These are phyloP conservation scores for Bombylius discolor DNA, from an alignment of 2,888 invertebrate genomes.

Conservation along the genomic window DNA sequence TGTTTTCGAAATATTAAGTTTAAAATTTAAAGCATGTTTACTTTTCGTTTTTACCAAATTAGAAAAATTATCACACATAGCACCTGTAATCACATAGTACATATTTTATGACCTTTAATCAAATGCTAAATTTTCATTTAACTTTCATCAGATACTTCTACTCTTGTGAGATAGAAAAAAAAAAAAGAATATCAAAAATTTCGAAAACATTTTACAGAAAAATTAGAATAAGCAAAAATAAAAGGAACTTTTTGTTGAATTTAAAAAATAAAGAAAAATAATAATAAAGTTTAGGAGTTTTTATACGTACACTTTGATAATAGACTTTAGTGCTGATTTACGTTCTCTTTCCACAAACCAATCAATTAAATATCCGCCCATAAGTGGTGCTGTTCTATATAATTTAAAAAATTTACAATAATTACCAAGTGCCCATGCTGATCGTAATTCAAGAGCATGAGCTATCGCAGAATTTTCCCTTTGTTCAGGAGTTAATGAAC, in stretches of 20 bases:
- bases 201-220: background rate
- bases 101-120: no score
- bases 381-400: slow-evolving; percentile 78
- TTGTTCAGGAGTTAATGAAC: slow-evolving; percentile 62
- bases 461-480: slow-evolving; percentile 68
- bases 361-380: slow-evolving; percentile 94
- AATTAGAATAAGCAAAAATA: background rate
- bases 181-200: slow-evolving; percentile 8
- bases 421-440: slow-evolving; percentile 89
- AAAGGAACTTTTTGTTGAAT: slow-evolving; percentile 2
- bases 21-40: no score
- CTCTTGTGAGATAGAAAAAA: background rate
- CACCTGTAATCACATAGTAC: no score
- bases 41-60: no score
- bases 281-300: background rate
- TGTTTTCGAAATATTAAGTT: no score
- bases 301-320: slow-evolving; percentile 92
- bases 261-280: slow-evolving; percentile 1
- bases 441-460: slow-evolving; percentile 76
- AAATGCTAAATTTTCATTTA: no score
- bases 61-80: no score
- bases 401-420: slow-evolving; percentile 86
- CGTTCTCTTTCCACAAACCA: slow-evolving; percentile 96
- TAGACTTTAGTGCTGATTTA: slow-evolving; percentile 77
- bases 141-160: background rate